phyloP scores from a whole-genome alignment of 1,140 invertebrate species.

The Acromyrmex heyeri region DNA sequence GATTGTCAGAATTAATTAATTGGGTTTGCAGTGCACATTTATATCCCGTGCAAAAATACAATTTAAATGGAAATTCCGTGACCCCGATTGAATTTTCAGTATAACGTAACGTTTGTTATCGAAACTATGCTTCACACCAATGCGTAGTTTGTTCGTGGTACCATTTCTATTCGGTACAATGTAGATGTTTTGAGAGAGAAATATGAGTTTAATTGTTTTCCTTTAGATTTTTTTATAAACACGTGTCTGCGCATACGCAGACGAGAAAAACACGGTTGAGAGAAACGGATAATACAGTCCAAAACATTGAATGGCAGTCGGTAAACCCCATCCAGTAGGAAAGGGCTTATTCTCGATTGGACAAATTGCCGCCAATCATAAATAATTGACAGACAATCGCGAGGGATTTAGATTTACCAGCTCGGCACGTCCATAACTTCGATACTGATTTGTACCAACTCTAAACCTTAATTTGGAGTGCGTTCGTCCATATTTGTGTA shows the following conservation, averaged over 20 bases:
- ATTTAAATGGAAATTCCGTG: conserved; percentile 63
- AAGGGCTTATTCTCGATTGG: conserved; percentile 78
- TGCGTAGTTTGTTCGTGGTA: conserved; percentile 26
- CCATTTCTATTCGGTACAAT: conserved; percentile 24
- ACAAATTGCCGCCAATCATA: conserved; percentile 83
- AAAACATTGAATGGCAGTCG: conserved; percentile 71
- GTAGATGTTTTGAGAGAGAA: conserved; percentile 34
- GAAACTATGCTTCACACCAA: conserved; percentile 17
- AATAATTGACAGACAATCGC: conserved; percentile 84
- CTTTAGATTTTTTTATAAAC: conserved; percentile 35
- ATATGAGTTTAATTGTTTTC: conserved; percentile 48
- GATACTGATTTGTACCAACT: conserved; percentile 70
- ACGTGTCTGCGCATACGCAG: not conserved
- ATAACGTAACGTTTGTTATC: conserved; percentile 57
- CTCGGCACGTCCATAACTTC: conserved; percentile 72
- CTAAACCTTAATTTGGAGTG: conserved; percentile 66
- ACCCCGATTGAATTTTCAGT: conserved; percentile 61
- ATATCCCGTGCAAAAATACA: conserved; percentile 48
- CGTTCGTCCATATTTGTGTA: conserved; percentile 50
- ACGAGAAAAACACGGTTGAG: conserved; percentile 21
- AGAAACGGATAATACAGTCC: conserved; percentile 72
- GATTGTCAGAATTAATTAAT: conserved; percentile 63
- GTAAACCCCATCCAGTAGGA: conserved; percentile 72
- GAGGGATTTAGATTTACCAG: conserved; percentile 74
- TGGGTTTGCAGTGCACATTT: conserved; percentile 50